Base-by-base conservation (phyloP, 2,888 invertebrate species). In the Drosophila rellima region DNA sequence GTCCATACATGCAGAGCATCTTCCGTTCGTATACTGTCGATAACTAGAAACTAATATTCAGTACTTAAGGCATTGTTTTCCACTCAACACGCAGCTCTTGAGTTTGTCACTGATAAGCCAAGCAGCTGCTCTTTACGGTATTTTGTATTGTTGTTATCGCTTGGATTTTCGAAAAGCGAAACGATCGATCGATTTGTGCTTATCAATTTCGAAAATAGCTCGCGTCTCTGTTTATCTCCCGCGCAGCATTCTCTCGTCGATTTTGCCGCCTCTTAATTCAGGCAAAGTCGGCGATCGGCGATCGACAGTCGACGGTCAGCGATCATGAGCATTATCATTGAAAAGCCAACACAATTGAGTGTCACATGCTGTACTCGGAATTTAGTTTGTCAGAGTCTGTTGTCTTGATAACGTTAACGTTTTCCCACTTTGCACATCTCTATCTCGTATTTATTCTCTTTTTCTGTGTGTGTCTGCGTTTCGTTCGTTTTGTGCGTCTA, bases 331-430 rank as follows among this genome's bases (percentile, higher is more conserved):
- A 77, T 75, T 80, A 77, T 77, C 80, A 77, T 42, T 60, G 60
- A 31, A 57, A 35, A 48, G 50, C 48, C 35, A 62, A 50, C 37
- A 54, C 63, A 50, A 51, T 31, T 47, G 51, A 72, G 39, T 65
- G 80, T 63, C 76, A 57, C 48, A 61, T 75, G 75, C 56, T 50
- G 20, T 29, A 52, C 55, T 45, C 31, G 54, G 60, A 33, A 51
- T 82, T 91, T 85, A 92, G 91, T 92, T 91, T 91, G 92, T 91
- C 90, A 91, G 90, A 90, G 91, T 92, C 91, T 91, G 87, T 92
- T 92, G 91, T 92, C 90, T 92, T 90, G 92, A 92, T 91, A 92
- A 92, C 91, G 90, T 91, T 35, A 77, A 76, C 89, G 83, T 87
- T 79, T 81, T 78, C 82, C 77, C 56, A 56, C 35, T 57, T 76